Conservation (phyloP, 2,113 vertebrate genomes). For the Equus przewalskii region DNA sequence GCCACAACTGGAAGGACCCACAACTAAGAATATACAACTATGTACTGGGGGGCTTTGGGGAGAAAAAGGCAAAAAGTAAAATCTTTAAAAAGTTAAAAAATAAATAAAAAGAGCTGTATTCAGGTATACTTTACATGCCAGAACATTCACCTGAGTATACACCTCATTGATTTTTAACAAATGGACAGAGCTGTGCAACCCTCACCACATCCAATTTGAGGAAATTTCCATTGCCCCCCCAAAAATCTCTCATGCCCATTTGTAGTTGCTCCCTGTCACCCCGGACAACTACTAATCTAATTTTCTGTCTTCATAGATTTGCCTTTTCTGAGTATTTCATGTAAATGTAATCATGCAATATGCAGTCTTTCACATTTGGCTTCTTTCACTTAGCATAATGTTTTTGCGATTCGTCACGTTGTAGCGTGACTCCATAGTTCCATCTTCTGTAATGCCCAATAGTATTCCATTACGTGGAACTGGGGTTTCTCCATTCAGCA, state of each 20-base stretch:
- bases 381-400: not conserved
- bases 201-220: constrained; percentile 14
- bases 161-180: not conserved
- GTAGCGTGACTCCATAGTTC: fast-evolving
- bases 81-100: no score
- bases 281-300: not conserved
- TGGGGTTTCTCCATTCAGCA: not conserved
- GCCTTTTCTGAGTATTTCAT: not conserved
- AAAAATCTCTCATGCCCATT: not conserved
- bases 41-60: no score
- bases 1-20: no score
- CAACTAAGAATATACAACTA: no score
- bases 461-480: not conserved
- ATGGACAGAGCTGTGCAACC: not conserved
- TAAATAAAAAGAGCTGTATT: not conserved
- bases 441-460: not conserved
- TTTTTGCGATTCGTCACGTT: not conserved
- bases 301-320: not conserved
- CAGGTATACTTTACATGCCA: not conserved
- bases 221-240: not conserved
- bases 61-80: no score
- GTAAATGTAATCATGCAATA: not conserved
- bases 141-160: not conserved
- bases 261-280: not conserved
- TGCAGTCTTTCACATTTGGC: not conserved